These are phyloP conservation scores for Distichodus sexfasciatus DNA, from an alignment of 2,797 vertebrate genomes.

Conservation along the genomic window DNA sequence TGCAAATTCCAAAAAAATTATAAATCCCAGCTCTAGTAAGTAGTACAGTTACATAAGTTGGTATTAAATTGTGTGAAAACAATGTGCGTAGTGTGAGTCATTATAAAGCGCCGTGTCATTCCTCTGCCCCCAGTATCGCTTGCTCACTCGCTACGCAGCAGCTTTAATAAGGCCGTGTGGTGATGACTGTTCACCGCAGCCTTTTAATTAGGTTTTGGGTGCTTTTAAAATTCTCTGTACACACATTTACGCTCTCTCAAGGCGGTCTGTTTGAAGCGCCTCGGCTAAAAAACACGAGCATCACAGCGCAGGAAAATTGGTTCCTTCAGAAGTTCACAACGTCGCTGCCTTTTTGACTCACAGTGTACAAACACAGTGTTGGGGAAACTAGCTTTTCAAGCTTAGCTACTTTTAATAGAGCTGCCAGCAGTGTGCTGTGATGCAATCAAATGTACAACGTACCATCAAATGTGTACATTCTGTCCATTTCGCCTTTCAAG, in stretches of 20 bases:
- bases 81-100: neutral
- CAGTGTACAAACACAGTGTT: too few relatives aligned
- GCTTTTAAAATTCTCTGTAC: conserved; percentile 37
- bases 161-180: conserved; percentile 39
- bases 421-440: too few relatives aligned
- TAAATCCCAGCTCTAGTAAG: too few relatives aligned
- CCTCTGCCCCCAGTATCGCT: conserved; percentile 27
- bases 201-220: conserved; percentile 47
- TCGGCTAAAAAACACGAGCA: conserved; percentile 17
- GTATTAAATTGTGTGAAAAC: neutral
- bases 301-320: conserved; percentile 16
- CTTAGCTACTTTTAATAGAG: too few relatives aligned
- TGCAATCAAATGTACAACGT: too few relatives aligned
- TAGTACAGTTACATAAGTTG: too few relatives aligned
- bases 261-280: conserved; percentile 19
- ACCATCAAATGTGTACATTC: too few relatives aligned
- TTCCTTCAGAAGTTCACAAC: neutral
- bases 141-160: conserved; percentile 4
- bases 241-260: conserved; percentile 18
- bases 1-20: too few relatives aligned
- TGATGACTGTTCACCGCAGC: conserved; percentile 16
- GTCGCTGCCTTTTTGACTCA: too few relatives aligned
- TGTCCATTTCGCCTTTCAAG: too few relatives aligned
- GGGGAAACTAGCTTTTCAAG: too few relatives aligned
- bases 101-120: conserved; percentile 21